These are phyloP conservation scores for Chalcis sispes DNA, from an alignment of 2,888 invertebrate genomes.

Conservation along the genomic window DNA sequence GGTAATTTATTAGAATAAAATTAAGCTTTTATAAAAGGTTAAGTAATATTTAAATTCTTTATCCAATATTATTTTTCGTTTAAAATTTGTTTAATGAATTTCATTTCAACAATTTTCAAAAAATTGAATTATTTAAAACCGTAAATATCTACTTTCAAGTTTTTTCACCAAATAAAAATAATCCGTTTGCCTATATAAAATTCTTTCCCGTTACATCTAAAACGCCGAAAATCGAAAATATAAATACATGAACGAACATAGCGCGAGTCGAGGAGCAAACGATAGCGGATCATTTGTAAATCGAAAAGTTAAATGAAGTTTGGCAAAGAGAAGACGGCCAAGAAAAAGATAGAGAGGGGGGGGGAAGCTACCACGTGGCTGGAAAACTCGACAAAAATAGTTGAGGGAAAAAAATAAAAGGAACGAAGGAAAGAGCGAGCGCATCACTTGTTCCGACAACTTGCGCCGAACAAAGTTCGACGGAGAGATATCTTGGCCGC, in stretches of 20 bases:
- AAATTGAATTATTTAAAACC: no score
- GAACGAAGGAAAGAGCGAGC: not conserved
- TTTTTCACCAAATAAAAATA: not conserved
- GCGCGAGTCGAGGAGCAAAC: not conserved
- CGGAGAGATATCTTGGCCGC: slow-evolving; percentile 57
- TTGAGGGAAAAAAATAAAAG: not conserved
- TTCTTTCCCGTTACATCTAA: not conserved
- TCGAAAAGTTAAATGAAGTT: slow-evolving; percentile 49
- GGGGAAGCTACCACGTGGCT: no score
- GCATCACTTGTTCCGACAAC: not conserved
- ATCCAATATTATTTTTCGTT: no score
- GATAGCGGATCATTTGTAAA: slow-evolving; percentile 20
- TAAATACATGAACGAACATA: not conserved
- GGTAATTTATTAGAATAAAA: no score
- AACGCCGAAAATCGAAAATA: not conserved
- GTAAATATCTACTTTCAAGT: no score
- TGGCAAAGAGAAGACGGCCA: slow-evolving; percentile 11
- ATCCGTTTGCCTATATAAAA: not conserved
- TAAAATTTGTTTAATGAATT: no score
- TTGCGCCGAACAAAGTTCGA: slow-evolving; percentile 47
- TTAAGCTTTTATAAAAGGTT: no score
- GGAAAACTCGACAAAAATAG: no score
- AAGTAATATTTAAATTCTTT: no score
- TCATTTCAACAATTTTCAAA: no score
- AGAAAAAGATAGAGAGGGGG: not conserved